Percentiles rank a stretch among this genome's conserved stretches.
Conservation (phyloP, 2,113 vertebrate genomes). For the Rousettus leschenaultii region DNA sequence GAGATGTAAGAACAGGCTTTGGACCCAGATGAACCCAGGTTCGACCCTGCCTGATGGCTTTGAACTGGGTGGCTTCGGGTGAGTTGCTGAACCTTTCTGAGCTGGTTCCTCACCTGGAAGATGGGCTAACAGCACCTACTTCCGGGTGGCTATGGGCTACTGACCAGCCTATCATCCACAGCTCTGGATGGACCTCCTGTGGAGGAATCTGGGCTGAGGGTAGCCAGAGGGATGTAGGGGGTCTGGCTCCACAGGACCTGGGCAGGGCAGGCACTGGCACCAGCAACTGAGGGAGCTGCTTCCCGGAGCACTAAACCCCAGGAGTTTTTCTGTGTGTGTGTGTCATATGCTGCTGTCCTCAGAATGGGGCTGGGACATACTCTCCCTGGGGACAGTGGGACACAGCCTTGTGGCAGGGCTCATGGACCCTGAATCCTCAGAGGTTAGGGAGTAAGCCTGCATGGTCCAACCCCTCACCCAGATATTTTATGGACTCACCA, state of each 20-base stretch:
- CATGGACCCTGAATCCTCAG: not conserved
- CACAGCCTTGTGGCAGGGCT: not conserved
- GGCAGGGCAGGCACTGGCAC: not conserved
- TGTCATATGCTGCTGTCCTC: not conserved
- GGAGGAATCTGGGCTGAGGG: not conserved
- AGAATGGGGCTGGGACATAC: fast-evolving
- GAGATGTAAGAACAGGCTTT: not conserved
- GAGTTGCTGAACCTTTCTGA: not conserved
- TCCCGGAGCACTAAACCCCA: too few relatives aligned
- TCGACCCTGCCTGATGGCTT: not conserved
- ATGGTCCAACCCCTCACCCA: not conserved
- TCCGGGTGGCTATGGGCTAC: not conserved
- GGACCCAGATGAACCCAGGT: not conserved
- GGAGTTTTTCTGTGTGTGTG: not conserved
- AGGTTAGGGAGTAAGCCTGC: not conserved
- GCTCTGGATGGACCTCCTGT: not conserved
- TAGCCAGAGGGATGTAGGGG: not conserved
- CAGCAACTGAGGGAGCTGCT: not conserved
- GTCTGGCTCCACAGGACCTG: not conserved
- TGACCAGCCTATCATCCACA: fast-evolving
- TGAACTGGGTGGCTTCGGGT: not conserved
- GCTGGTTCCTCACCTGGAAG: not conserved
- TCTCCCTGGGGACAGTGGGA: not conserved
- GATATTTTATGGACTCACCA: not conserved
- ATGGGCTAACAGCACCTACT: not conserved